Percentiles rank a stretch among this genome's conserved stretches.
Conservation (phyloP, 2,113 vertebrate species). For the Crotophaga sulcirostris region DNA sequence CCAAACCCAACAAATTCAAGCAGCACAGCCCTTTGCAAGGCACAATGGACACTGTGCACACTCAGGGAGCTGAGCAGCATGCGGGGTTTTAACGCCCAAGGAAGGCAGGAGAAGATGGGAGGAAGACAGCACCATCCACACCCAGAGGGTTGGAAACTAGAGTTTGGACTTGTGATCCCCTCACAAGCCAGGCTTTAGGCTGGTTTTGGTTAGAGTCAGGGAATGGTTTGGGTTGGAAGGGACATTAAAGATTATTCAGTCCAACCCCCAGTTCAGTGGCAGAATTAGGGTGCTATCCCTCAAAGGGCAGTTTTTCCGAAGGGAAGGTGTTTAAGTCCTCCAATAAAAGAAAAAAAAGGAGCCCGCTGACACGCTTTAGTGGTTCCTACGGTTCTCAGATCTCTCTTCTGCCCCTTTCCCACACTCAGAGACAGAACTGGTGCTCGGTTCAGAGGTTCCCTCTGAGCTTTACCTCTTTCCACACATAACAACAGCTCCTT, state of each 20-base stretch:
- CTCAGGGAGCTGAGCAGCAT: rapidly evolving
- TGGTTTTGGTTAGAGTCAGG: background rate
- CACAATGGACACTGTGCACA: rapidly evolving
- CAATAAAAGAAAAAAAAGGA: background rate
- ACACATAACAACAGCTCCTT: rapidly evolving
- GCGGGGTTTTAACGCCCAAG: rapidly evolving
- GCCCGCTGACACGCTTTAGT: background rate
- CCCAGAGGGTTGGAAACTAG: rapidly evolving
- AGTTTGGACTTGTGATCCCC: background rate
- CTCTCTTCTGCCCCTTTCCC: background rate
- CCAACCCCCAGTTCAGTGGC: background rate
- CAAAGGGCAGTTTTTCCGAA: rapidly evolving
- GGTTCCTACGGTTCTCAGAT: background rate
- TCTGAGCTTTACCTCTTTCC: background rate
- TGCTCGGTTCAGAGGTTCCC: background rate
- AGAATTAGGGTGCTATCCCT: background rate
- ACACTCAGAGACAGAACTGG: rapidly evolving
- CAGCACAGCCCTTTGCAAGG: rapidly evolving
- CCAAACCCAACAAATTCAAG: background rate
- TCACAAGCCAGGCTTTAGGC: background rate
- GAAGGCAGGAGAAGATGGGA: background rate
- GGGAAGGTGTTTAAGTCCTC: background rate
- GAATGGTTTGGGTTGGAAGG: background rate
- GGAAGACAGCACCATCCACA: rapidly evolving
- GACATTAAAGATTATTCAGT: background rate